phyloP scores from a whole-genome alignment of 2,113 vertebrate species.

The Hepsetus odoe region DNA sequence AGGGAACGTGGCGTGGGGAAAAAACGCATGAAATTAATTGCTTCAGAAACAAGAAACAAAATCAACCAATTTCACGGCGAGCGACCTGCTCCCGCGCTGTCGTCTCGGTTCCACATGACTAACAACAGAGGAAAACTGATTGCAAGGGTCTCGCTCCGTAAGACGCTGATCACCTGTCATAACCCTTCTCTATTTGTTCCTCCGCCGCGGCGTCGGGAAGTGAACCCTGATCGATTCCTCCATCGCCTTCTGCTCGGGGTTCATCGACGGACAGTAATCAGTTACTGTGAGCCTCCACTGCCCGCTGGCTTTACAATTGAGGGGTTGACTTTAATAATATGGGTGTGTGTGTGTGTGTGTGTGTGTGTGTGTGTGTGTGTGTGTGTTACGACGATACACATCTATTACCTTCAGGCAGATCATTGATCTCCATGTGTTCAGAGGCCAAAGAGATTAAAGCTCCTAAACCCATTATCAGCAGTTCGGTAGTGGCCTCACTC shows the following conservation, averaged over 20 bases:
- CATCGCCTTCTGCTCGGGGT: background rate
- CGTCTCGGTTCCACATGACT: background rate
- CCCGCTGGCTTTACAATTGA: background rate
- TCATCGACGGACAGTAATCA: background rate
- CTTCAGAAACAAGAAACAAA: conserved; percentile 19
- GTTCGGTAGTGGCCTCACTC: no score
- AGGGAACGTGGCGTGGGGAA: background rate
- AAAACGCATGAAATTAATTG: conserved; percentile 23
- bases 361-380: no score
- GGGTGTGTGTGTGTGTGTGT: no score
- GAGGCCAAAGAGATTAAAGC: background rate
- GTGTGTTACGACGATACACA: background rate
- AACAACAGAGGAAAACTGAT: conserved; percentile 5
- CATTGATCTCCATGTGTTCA: background rate
- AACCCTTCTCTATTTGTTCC: background rate
- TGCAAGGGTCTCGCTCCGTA: background rate
- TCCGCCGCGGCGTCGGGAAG: background rate
- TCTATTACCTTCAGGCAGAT: background rate
- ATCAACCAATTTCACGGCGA: conserved; percentile 20
- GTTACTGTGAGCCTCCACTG: background rate
- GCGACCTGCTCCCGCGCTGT: background rate
- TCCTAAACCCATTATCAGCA: no score
- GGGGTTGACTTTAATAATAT: background rate
- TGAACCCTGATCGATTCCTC: background rate
- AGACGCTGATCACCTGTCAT: background rate